Percentiles rank a stretch among this genome's conserved stretches.
Conservation (phyloP, 30 jellyfish, hydroid and myxozoan genomes). For the Chrysaora quinquecirrha region DNA sequence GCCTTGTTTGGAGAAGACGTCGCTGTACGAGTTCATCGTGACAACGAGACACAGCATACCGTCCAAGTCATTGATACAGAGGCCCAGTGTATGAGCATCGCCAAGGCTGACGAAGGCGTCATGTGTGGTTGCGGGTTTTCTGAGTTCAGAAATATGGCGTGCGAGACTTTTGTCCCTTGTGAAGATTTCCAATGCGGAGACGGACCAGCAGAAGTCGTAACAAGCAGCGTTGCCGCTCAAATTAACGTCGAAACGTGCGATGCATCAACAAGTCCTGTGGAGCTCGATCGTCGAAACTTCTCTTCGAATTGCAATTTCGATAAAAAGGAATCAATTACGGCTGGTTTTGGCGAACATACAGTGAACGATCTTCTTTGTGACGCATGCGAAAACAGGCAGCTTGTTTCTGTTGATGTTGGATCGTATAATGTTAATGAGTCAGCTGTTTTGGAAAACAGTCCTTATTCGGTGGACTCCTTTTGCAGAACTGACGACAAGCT, state of each 20-base stretch:
- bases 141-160: slow-evolving; percentile 1
- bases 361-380: slow-evolving; percentile 72
- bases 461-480: slow-evolving; percentile 2
- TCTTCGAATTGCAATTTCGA: slow-evolving; percentile 29
- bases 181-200: slow-evolving; percentile 91
- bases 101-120: slow-evolving; percentile 8
- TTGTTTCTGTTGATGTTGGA: slow-evolving; percentile 75
- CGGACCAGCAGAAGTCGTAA: slow-evolving; percentile 36
- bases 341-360: slow-evolving; percentile 78
- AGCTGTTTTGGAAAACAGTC: neutral
- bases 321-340: slow-evolving; percentile 37
- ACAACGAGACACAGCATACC: slow-evolving; percentile 29
- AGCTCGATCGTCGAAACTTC: slow-evolving; percentile 13
- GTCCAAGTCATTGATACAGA: slow-evolving; percentile 12
- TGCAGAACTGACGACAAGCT: slow-evolving; percentile 82
- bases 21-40: slow-evolving; percentile 29
- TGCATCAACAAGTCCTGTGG: slow-evolving; percentile 41
- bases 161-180: slow-evolving; percentile 14
- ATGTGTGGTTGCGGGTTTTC: slow-evolving; percentile 45
- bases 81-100: slow-evolving; percentile 1
- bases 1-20: slow-evolving; percentile 74
- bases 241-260: neutral
- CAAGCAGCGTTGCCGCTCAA: slow-evolving; percentile 31
- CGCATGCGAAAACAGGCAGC: slow-evolving; percentile 41
- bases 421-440: slow-evolving; percentile 22